Evolutionary conservation across 2,113 vertebrate genomes (phyloP).

Genomic region (Scortum barcoo): DNA sequence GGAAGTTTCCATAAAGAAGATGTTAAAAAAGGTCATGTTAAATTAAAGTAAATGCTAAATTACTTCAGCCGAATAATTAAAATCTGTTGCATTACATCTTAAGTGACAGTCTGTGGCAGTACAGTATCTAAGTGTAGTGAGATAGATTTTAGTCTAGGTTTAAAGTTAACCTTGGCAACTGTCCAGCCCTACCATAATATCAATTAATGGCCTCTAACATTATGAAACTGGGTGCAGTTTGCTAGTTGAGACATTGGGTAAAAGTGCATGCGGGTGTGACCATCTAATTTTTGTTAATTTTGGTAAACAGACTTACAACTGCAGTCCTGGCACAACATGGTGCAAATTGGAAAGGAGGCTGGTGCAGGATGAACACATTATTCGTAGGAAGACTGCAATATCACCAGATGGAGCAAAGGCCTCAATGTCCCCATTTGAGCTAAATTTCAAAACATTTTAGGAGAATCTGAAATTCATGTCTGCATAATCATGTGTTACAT

Average conservation of each 20-base stretch:
- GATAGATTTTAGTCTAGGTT: neutral
- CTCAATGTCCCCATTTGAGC: neutral
- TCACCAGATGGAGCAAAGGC: neutral
- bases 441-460: neutral
- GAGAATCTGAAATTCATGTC: neutral
- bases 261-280: neutral
- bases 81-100: neutral
- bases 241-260: neutral
- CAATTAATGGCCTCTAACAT: neutral
- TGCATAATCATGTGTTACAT: neutral
- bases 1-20: neutral
- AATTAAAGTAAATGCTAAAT: no score
- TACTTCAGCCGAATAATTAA: neutral
- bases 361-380: neutral
- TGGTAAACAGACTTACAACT: neutral
- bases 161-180: neutral
- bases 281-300: neutral
- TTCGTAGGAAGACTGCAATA: neutral
- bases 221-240: neutral
- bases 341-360: neutral
- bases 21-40: neutral
- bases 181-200: neutral
- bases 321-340: neutral
- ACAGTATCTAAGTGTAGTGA: neutral
- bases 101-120: neutral